Evolutionary conservation across 2,797 vertebrate genomes (phyloP).

Genomic region (Alauda arvensis): DNA sequence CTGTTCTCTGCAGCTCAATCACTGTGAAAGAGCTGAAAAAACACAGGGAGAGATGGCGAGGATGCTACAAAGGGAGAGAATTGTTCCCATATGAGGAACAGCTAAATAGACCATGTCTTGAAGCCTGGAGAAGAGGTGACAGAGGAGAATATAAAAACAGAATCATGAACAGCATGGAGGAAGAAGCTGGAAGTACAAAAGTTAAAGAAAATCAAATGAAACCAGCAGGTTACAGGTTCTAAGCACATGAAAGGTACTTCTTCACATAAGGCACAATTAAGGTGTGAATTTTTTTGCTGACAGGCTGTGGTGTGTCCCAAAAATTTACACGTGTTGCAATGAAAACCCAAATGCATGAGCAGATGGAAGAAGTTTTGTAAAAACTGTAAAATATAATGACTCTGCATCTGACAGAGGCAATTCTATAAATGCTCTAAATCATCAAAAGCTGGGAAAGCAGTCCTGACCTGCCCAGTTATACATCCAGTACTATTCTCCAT

Average conservation of each 20-base stretch:
- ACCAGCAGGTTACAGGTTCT: not conserved
- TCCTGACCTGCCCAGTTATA: not conserved
- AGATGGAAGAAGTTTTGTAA: not conserved
- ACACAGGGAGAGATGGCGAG: not conserved
- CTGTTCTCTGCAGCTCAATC: not conserved
- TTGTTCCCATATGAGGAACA: not conserved
- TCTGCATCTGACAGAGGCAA: not conserved
- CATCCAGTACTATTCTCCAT: not conserved
- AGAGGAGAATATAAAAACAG: not conserved
- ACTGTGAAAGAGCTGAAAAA: not conserved
- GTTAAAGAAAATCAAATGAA: conserved; percentile 14
- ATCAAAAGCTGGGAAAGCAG: not conserved
- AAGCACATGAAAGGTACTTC: not conserved
- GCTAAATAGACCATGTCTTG: not conserved
- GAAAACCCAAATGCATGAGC: not conserved
- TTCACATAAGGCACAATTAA: not conserved
- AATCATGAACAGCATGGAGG: not conserved
- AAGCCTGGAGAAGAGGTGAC: not conserved
- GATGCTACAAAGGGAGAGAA: not conserved
- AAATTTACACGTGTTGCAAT: not conserved
- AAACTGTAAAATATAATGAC: not conserved
- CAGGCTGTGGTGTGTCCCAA: not conserved
- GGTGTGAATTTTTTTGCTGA: not conserved
- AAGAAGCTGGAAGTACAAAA: not conserved
- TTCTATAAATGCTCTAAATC: not conserved